Conservation (phyloP, 2,888 invertebrate species). For the Agapostemon virescens region DNA sequence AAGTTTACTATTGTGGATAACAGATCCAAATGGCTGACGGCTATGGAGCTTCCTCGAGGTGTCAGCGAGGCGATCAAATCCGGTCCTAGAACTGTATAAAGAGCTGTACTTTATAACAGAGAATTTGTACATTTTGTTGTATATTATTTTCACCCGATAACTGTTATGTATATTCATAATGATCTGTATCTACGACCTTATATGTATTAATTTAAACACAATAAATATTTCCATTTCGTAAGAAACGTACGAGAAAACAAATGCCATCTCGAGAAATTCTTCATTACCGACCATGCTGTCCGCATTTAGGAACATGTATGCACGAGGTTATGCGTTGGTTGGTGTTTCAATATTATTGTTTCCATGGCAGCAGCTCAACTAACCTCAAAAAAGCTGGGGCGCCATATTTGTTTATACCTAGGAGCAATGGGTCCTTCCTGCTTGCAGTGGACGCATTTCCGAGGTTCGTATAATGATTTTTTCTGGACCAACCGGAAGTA, state of each 20-base stretch:
- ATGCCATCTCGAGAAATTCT: neutral
- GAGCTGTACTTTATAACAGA: slow-evolving; percentile 59
- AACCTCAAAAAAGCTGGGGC: too few species aligned
- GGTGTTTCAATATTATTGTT: too few species aligned
- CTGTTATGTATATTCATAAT: slow-evolving; percentile 72
- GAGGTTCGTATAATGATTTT: too few species aligned
- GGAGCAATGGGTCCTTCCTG: too few species aligned
- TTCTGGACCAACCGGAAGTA: too few species aligned
- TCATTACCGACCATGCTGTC: too few species aligned
- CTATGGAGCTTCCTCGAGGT: slow-evolving; percentile 38
- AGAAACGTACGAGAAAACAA: slow-evolving; percentile 20
- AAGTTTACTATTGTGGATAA: neutral
- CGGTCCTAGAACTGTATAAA: slow-evolving; percentile 61
- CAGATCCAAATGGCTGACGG: neutral
- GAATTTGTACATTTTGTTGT: slow-evolving; percentile 74
- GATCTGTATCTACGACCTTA: slow-evolving; percentile 67
- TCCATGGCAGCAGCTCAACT: too few species aligned
- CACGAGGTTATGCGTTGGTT: too few species aligned
- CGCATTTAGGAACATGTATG: too few species aligned
- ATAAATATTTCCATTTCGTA: slow-evolving; percentile 73
- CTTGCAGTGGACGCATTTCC: too few species aligned
- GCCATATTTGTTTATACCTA: too few species aligned
- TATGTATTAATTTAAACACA: slow-evolving; percentile 75
- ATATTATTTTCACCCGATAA: slow-evolving; percentile 73
- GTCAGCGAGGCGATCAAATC: slow-evolving; percentile 52